These are phyloP conservation scores for Galbula dea DNA, from an alignment of 2,113 vertebrate genomes.

Conservation along the genomic window DNA sequence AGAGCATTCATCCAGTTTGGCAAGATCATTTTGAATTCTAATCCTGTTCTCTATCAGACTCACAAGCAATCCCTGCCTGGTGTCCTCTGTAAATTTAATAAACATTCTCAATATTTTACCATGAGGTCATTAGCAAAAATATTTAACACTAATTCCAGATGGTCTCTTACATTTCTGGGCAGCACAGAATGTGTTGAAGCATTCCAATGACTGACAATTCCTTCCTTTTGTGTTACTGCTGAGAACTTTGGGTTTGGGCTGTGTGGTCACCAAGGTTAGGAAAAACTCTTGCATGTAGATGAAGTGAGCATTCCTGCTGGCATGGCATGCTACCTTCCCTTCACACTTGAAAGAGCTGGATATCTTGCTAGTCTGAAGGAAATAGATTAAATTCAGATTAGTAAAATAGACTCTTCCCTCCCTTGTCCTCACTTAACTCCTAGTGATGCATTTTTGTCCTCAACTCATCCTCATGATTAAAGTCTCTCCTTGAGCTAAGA, in stretches of 20 bases:
- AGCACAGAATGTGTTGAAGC: conserved; percentile 49
- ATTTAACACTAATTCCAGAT: conserved; percentile 64
- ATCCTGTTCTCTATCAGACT: conserved; percentile 34
- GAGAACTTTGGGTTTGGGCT: conserved; percentile 29
- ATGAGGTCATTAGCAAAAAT: conserved; percentile 57
- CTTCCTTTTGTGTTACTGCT: conserved; percentile 11
- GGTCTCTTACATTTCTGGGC: conserved; percentile 65
- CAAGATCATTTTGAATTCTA: conserved; percentile 50
- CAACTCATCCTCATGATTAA: not conserved
- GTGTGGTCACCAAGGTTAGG: conserved; percentile 24
- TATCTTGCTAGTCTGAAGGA: not conserved
- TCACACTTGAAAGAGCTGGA: not conserved
- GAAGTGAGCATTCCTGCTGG: conserved; percentile 61
- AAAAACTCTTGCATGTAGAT: conserved; percentile 53
- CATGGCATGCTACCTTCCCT: not conserved
- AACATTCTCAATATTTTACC: conserved; percentile 45
- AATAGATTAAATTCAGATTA: not conserved
- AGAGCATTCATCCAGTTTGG: not conserved
- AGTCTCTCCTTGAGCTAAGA: not conserved
- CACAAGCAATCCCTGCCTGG: conserved; percentile 23
- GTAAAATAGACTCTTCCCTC: not conserved
- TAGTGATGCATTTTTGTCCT: not conserved
- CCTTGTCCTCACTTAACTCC: not conserved
- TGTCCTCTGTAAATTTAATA: conserved; percentile 60
- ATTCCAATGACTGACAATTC: conserved; percentile 51